Percentiles rank a stretch among this genome's conserved stretches.
Conservation (phyloP, 2,888 invertebrate species). For the Eupithecia abbreviata region DNA sequence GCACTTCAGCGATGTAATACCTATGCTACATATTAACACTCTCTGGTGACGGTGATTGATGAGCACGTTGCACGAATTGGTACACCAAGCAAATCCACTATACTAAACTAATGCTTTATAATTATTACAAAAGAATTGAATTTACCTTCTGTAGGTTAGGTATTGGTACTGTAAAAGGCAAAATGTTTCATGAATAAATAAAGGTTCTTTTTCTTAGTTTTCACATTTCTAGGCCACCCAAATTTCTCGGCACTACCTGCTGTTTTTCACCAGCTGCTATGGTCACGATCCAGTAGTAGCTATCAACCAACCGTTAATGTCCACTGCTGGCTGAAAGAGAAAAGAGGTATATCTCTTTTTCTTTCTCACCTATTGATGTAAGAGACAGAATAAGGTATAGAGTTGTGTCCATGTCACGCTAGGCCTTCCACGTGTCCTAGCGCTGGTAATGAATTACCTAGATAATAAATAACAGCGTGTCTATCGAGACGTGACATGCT, state of each 20-base stretch:
- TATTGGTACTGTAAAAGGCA: background rate
- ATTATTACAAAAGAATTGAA: background rate
- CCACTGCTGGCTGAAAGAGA: background rate
- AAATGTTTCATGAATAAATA: background rate
- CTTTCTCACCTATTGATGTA: background rate
- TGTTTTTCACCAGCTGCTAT: background rate
- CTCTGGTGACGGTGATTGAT: constrained; percentile 8
- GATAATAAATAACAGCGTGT: background rate
- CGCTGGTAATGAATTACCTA: background rate
- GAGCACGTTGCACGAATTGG: background rate
- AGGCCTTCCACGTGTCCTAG: background rate
- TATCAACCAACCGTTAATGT: too few species aligned
- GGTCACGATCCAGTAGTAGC: background rate
- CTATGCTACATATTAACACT: constrained; percentile 2
- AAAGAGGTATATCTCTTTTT: background rate
- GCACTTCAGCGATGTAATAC: constrained; percentile 1
- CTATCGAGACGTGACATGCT: background rate
- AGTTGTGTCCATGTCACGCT: background rate
- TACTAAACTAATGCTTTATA: background rate
- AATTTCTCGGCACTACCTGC: background rate
- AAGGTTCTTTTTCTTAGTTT: background rate
- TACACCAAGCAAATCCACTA: background rate
- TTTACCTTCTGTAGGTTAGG: background rate
- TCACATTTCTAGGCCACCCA: background rate
- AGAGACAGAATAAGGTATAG: background rate